phyloP scores from a whole-genome alignment of 2,888 invertebrate species.

The Ormyrus pomaceus region DNA sequence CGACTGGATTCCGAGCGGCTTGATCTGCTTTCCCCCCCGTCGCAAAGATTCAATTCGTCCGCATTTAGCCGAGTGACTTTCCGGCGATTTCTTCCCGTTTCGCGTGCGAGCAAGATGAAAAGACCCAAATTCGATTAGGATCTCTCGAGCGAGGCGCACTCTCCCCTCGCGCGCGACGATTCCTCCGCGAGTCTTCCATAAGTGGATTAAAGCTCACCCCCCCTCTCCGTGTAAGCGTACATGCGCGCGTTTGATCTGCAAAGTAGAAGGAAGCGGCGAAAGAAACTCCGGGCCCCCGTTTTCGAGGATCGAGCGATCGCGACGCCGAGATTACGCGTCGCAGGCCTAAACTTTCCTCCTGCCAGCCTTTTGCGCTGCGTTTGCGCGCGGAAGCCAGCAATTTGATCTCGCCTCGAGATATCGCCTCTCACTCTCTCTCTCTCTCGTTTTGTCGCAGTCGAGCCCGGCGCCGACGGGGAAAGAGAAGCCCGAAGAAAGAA shows the following conservation, averaged over 20 bases:
- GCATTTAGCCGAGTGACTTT: slow-evolving; percentile 50
- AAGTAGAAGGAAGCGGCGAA: slow-evolving; percentile 1
- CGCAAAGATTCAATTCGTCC: slow-evolving; percentile 41
- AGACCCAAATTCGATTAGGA: slow-evolving; percentile 53
- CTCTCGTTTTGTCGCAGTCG: neutral
- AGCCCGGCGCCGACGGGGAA: neutral
- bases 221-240: neutral
- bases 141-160: slow-evolving; percentile 20
- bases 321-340: slow-evolving; percentile 29
- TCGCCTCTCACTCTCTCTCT: slow-evolving; percentile 38
- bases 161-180: neutral
- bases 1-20: slow-evolving; percentile 27
- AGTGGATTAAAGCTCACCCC: slow-evolving; percentile 53
- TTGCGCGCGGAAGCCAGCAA: slow-evolving; percentile 20
- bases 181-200: slow-evolving; percentile 39
- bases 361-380: slow-evolving; percentile 19
- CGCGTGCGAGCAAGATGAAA: slow-evolving; percentile 40
- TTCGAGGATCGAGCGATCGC: slow-evolving; percentile 19
- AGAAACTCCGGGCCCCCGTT: no score
- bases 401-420: slow-evolving; percentile 48
- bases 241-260: slow-evolving; percentile 50
- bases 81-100: slow-evolving; percentile 46
- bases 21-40: neutral
- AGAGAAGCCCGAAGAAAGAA: slow-evolving; percentile 1
- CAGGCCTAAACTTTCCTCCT: slow-evolving; percentile 33